Evolutionary conservation across 2,797 vertebrate species (phyloP).

Genomic region (Poeciliopsis infans): DNA sequence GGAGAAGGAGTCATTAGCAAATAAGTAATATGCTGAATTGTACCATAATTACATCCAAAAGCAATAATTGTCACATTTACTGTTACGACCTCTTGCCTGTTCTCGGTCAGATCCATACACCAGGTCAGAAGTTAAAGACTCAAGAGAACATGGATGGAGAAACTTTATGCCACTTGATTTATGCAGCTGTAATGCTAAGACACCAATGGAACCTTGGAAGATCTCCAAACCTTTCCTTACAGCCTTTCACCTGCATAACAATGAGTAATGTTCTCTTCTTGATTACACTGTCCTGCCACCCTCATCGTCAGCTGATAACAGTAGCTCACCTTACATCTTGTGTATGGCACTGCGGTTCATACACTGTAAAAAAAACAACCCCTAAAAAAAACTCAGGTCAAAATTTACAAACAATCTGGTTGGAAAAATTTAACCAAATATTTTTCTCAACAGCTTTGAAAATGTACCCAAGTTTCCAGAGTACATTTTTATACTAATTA

Average conservation of each 20-base stretch:
- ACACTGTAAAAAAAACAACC: background rate
- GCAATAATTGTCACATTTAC: conserved; percentile 9
- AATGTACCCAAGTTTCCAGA: no score
- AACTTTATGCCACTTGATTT: conserved; percentile 40
- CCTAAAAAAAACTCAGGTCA: background rate
- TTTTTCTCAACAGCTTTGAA: no score
- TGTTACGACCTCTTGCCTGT: conserved; percentile 16
- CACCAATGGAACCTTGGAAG: conserved; percentile 55
- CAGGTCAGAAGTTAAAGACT: background rate
- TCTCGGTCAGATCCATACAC: conserved; percentile 26
- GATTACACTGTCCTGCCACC: conserved; percentile 44
- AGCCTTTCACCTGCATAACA: conserved; percentile 58
- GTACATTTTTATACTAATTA: no score
- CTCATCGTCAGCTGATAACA: conserved; percentile 30
- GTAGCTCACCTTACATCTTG: conserved; percentile 33
- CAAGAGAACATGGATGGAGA: background rate
- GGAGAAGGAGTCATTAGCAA: conserved; percentile 40
- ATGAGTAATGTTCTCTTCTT: conserved; percentile 48
- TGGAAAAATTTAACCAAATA: no score
- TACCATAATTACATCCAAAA: conserved; percentile 40
- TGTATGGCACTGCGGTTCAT: background rate
- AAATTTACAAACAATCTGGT: no score
- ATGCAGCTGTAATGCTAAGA: conserved; percentile 6
- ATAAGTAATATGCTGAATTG: conserved; percentile 23
- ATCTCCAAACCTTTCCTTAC: conserved; percentile 48